phyloP scores from a whole-genome alignment of 2,888 invertebrate genomes.

The Gymnocheta viridis region DNA sequence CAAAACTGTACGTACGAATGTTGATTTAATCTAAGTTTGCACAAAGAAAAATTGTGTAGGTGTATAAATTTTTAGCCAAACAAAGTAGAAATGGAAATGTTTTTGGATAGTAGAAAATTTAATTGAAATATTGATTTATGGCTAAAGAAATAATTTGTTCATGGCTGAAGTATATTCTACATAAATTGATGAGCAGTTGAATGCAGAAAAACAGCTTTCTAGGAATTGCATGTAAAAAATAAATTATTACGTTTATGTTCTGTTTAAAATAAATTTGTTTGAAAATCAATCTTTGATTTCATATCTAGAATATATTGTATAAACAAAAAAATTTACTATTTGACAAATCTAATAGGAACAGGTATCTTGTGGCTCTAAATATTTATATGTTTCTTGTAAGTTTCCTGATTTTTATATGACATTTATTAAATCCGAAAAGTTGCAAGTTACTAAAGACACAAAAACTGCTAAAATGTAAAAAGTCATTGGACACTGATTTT shows the following conservation, averaged over 20 bases:
- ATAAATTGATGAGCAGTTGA: constrained; percentile 16
- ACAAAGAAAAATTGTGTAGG: constrained; percentile 50
- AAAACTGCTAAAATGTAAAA: constrained; percentile 10
- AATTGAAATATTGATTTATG: constrained; percentile 68
- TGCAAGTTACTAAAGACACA: constrained; percentile 1
- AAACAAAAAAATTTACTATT: background rate
- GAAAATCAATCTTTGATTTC: too few relatives aligned
- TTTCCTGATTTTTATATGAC: constrained; percentile 1
- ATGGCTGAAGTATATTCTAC: constrained; percentile 1
- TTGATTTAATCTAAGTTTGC: constrained; percentile 62
- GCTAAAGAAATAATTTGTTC: constrained; percentile 33
- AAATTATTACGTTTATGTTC: background rate
- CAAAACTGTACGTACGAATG: constrained; percentile 56
- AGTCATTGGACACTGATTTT: constrained; percentile 20
- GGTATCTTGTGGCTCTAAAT: background rate
- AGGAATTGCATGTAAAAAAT: background rate
- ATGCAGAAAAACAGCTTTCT: background rate
- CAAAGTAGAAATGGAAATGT: constrained; percentile 34
- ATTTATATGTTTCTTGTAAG: background rate
- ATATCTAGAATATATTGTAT: too few relatives aligned
- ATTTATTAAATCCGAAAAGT: constrained; percentile 43
- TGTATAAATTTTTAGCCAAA: constrained; percentile 51
- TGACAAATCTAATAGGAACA: background rate
- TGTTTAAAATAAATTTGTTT: background rate
- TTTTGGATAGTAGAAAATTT: constrained; percentile 44